Base-by-base conservation (phyloP, 2,797 vertebrate species). In the Jordanella pulchra region DNA sequence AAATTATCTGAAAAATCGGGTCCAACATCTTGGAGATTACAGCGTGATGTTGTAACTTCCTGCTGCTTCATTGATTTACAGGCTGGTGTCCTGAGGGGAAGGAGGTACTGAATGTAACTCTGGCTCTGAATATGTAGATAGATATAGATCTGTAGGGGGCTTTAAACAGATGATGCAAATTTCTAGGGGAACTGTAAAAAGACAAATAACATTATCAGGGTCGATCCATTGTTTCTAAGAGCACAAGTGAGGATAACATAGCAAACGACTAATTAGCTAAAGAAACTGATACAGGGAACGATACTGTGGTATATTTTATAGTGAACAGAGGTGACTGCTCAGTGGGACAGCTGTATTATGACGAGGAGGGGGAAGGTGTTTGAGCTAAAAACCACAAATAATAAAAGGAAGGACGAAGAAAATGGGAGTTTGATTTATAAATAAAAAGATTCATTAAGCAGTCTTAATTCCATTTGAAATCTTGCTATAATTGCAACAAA, bases 81-180 rank as follows among this genome's bases (percentile, higher is more conserved):
- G 60, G 35, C 65, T 32, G 25, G 27, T 28, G 25, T 65, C 42
- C 44, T 65, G 63, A 65, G 44, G 63, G 63, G 45, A 48, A 50
- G 44, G 44, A 47, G 44, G 21, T 65, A 12, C 63, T 47, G 25
- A 25, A 28, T 30, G 27, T 2, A 66, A 13, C 17, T 47, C 45
- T 23, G 27, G 28, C 50, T 66, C 47, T 23, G 45, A 50, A 28
- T 66, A 7, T 32, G 65, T 51, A 30, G 47, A 51, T 32, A 7
- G n/a, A n/a, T n/a, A 14, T 17, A 56, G 17, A 28, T 14, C 54
- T 56, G 54, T 9, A 56, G 27, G 27, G 15, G 25, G 25, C n/a
- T 27, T 14, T 0, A 14, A 25, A 54, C 25, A 1, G 2, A 55
- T 14, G 1, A 27, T 25, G 13, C 5, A 15, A 5, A 17, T 3